Evolutionary conservation across 2,888 invertebrate genomes (phyloP), one percentile per base, ranked within the genome.

Genomic region (Leptinotarsa rubiginosa): DNA sequence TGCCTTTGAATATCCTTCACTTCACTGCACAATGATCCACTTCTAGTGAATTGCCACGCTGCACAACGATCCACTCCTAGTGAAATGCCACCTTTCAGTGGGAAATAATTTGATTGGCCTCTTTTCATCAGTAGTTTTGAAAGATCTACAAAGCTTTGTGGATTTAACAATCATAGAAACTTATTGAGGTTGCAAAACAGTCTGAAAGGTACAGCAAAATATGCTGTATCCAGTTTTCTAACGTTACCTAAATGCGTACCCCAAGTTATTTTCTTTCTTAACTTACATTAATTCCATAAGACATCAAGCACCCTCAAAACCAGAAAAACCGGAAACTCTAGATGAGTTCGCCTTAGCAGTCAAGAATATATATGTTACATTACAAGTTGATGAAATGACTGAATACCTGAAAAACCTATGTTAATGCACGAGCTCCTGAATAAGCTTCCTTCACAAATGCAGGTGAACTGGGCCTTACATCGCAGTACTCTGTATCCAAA

Each of bases 331-430:
- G 3, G 69, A 74, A 68, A 67, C 59, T 15, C 49, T 74, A 16
- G 74, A 71, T n/a, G 70, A 74, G 64, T 74, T 52, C 67, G 52
- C 64, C 25, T 66, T 70, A 20, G 47, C 67, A n/a, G 70, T 74
- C 1, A 67, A 74, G 71, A 74, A 74, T 56, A n/a, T 56, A 47
- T 70, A 68, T 20, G 72, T 72, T 20, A 49, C 62, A 3, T 50
- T 72, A 25, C 49, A 72, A 59, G 64, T 25, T 16, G 47, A 49
- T 25, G 20, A 72, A 15, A 1, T 72, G 50, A 47, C 15, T 31
- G 50, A 56, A 15, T 62, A 62, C 56, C 25, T 68, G 15, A 68
- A 72, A 12, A 72, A 64, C 47, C 72, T 68, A 62, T 52, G 25
- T 50, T 68, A 4, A 67, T 72, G 59, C 47, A 56, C 18, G 72